A percentile compares a stretch with the other conserved stretches of the same genome.
These are phyloP conservation scores for Sinocyclocheilus maitianheensis DNA, from an alignment of 2,113 vertebrate genomes.

Conservation along the genomic window DNA sequence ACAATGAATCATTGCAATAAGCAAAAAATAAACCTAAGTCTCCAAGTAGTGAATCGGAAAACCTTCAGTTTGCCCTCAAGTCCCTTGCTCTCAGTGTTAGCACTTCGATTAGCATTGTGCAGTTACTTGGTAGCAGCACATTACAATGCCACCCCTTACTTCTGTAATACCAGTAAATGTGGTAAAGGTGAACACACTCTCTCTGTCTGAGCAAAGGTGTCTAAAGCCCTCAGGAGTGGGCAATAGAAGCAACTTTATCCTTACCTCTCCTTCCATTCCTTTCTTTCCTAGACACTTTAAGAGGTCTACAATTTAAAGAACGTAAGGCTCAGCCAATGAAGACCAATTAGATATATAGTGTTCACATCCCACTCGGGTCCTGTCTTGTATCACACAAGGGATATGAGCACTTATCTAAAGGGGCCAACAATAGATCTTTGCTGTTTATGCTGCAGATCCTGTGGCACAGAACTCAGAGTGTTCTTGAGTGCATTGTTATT, in stretches of 20 bases:
- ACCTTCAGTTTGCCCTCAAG: neutral
- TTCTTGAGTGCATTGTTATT: neutral
- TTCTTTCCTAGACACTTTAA: slow-evolving; percentile 13
- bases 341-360: slow-evolving; percentile 26
- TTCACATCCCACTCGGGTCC: neutral
- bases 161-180: slow-evolving; percentile 29
- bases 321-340: slow-evolving; percentile 12
- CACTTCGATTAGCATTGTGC: slow-evolving; percentile 18
- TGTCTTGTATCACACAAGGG: slow-evolving; percentile 17
- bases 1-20: too few species aligned
- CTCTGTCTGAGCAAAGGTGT: slow-evolving; percentile 34
- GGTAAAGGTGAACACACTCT: slow-evolving; percentile 39
- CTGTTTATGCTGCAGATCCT: slow-evolving; percentile 4
- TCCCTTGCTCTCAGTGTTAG: slow-evolving; percentile 31
- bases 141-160: slow-evolving; percentile 42
- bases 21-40: too few species aligned
- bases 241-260: slow-evolving; percentile 55
- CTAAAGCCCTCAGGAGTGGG: neutral
- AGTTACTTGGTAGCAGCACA: slow-evolving; percentile 54
- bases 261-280: neutral
- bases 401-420: slow-evolving; percentile 31
- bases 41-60: neutral
- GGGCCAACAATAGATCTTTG: neutral
- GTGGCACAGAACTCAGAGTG: neutral
- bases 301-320: slow-evolving; percentile 29